Conservation (phyloP, 1,140 invertebrate genomes). For the Lamellibrachia luymesi region DNA sequence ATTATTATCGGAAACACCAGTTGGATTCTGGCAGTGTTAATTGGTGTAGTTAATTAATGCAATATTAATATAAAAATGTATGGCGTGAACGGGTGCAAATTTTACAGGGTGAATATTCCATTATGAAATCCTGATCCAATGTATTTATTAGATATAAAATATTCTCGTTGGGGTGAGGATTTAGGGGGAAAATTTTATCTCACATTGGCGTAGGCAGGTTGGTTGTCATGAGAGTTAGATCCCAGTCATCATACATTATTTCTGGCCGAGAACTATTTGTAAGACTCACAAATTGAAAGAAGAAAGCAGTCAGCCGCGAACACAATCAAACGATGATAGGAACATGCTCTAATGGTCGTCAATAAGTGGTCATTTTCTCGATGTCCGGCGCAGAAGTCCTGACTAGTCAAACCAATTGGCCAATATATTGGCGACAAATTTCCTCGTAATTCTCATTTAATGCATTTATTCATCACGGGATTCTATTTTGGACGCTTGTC, state of each 20-base stretch:
- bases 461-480: background rate
- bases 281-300: background rate
- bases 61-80: no score
- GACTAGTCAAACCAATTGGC: background rate
- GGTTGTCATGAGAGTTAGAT: background rate
- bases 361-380: background rate
- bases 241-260: background rate
- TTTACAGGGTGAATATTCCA: no score
- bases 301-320: background rate
- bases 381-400: background rate
- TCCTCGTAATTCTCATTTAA: background rate
- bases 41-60: no score
- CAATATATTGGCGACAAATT: background rate
- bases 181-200: no score
- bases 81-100: no score
- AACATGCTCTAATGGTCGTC: background rate
- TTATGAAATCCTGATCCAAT: no score
- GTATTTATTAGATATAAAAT: no score
- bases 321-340: background rate
- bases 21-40: no score
- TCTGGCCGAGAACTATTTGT: background rate
- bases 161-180: no score
- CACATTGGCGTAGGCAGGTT: no score
- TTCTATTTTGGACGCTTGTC: background rate
- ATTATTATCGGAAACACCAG: no score